These are phyloP conservation scores for Ammospiza nelsoni DNA, from an alignment of 2,113 vertebrate species.

Conservation along the genomic window DNA sequence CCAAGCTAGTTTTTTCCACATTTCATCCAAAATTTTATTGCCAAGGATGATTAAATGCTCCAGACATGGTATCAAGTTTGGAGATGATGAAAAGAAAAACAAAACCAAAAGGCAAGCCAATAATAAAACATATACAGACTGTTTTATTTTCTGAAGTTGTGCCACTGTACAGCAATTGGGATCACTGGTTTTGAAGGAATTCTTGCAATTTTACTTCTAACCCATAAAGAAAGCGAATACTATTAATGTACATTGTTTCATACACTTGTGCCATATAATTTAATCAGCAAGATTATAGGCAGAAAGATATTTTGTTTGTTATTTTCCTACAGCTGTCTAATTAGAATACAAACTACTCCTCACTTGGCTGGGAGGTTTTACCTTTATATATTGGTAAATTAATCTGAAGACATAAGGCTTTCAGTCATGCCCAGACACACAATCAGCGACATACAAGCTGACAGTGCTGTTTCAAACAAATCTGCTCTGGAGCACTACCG, in stretches of 20 bases:
- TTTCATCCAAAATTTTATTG: slow-evolving; percentile 12
- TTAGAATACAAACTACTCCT: neutral
- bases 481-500: neutral
- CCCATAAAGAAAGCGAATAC: neutral
- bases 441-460: neutral
- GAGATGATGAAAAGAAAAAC: neutral
- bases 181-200: neutral
- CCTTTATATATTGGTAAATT: neutral
- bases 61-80: neutral
- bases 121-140: neutral
- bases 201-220: neutral
- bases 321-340: neutral
- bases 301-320: neutral
- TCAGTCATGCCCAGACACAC: neutral
- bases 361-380: neutral
- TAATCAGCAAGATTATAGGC: neutral
- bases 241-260: neutral
- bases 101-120: neutral
- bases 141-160: neutral
- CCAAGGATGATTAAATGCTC: neutral
- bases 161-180: neutral
- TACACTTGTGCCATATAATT: neutral
- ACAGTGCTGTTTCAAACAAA: neutral
- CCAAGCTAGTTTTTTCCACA: neutral
- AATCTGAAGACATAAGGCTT: neutral